A percentile compares a stretch with the other conserved stretches of the same genome.
phyloP scores from a whole-genome alignment of 2,888 invertebrate genomes.

The Synergus itoensis region DNA sequence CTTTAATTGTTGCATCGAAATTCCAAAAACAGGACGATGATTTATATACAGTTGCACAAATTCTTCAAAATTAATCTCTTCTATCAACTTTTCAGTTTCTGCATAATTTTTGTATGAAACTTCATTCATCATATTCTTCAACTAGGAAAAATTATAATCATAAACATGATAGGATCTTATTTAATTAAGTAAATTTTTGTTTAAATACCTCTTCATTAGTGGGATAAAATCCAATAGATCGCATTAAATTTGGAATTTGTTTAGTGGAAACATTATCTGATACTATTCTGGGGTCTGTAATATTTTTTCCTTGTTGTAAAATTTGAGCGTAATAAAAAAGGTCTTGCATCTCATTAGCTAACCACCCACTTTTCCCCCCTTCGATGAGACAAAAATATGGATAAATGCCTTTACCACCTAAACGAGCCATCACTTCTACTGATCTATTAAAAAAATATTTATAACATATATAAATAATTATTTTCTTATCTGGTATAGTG shows the following conservation, averaged over 20 bases:
- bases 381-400: constrained; percentile 87
- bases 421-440: constrained; percentile 78
- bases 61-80: constrained; percentile 83
- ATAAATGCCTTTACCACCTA: constrained; percentile 81
- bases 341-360: constrained; percentile 86
- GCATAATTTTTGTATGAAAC: constrained; percentile 80
- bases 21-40: constrained; percentile 82
- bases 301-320: constrained; percentile 85
- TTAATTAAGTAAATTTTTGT: not conserved
- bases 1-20: constrained; percentile 77
- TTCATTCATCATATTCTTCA: constrained; percentile 82
- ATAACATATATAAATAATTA: constrained; percentile 53
- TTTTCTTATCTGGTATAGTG: too few relatives aligned
- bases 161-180: not conserved
- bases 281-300: constrained; percentile 82
- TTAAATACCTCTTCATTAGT: constrained; percentile 84
- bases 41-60: constrained; percentile 84
- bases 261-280: constrained; percentile 82
- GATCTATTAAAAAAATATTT: constrained; percentile 74
- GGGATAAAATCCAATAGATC: constrained; percentile 87
- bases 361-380: constrained; percentile 85
- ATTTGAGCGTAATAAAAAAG: constrained; percentile 89
- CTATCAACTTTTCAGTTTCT: constrained; percentile 75
- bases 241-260: constrained; percentile 86
- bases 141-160: constrained; percentile 72